Conservation (phyloP, 2,113 vertebrate species). For the Azemiops feae region DNA sequence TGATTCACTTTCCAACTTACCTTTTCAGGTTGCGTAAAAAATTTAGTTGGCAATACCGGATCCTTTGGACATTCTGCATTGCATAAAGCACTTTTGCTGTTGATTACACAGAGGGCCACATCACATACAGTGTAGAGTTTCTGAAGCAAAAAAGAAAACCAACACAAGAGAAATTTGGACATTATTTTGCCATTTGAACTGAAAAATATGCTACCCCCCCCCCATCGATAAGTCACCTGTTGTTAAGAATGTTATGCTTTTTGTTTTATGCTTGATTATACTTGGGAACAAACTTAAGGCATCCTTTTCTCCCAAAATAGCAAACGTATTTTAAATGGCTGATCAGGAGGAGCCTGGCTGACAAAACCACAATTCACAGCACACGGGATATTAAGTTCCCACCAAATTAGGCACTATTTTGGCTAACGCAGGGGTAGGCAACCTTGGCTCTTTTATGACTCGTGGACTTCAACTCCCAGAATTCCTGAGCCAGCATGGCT, state of each 20-base stretch:
- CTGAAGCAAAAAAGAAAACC: conserved; percentile 63
- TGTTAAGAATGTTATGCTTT: background rate
- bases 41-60: conserved; percentile 89
- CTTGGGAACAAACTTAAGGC: background rate
- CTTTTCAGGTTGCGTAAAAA: conserved; percentile 95
- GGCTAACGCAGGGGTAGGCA: background rate
- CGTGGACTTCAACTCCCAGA: too few species aligned
- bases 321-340: background rate
- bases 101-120: conserved; percentile 94
- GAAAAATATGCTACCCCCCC: background rate
- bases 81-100: conserved; percentile 96
- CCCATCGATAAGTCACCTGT: background rate
- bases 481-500: too few species aligned
- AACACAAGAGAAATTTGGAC: conserved; percentile 17
- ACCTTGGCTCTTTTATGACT: too few species aligned
- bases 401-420: background rate
- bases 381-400: background rate
- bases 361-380: background rate
- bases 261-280: background rate
- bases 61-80: conserved; percentile 95
- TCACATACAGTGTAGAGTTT: conserved; percentile 99
- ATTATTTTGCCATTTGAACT: conserved; percentile 16
- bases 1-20: conserved; percentile 61
- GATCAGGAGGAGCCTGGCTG: background rate
- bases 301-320: background rate